Percentiles rank a stretch among this genome's conserved stretches.
phyloP scores from a whole-genome alignment of 2,797 vertebrate genomes.

The Pantherophis vulpinus region DNA sequence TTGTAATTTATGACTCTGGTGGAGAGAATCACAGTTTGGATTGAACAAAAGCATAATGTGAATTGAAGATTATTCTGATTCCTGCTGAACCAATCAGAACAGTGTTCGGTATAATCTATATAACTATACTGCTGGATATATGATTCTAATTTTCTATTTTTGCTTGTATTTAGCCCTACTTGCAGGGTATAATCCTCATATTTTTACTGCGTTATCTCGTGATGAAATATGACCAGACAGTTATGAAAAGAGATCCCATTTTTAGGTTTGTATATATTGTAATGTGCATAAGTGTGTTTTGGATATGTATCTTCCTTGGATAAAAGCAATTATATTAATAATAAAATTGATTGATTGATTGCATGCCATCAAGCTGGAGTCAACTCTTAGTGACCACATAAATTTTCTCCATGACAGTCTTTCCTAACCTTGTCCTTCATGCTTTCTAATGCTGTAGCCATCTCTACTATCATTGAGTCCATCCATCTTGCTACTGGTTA shows the following conservation, averaged over 20 bases:
- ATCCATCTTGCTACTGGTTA: not conserved
- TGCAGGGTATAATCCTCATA: conserved; percentile 81
- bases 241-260: conserved; percentile 78
- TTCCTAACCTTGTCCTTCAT: not conserved
- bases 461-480: not conserved
- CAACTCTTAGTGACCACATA: not conserved
- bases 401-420: not conserved
- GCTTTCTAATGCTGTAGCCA: not conserved
- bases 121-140: not conserved
- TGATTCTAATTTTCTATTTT: not conserved
- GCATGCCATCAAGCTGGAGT: not conserved
- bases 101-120: not conserved
- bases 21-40: not conserved
- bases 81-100: not conserved
- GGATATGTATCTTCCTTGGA: not conserved
- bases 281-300: not conserved
- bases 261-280: conserved; percentile 78
- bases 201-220: conserved; percentile 85
- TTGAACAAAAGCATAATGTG: not conserved
- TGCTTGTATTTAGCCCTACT: conserved; percentile 78
- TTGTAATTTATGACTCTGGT: not conserved
- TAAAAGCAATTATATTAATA: not conserved
- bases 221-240: conserved; percentile 74
- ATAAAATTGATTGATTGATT: not conserved
- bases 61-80: not conserved